Percentiles rank a stretch among this genome's conserved stretches.
phyloP scores from a whole-genome alignment of 2,113 vertebrate genomes.

The Xiphias gladius region DNA sequence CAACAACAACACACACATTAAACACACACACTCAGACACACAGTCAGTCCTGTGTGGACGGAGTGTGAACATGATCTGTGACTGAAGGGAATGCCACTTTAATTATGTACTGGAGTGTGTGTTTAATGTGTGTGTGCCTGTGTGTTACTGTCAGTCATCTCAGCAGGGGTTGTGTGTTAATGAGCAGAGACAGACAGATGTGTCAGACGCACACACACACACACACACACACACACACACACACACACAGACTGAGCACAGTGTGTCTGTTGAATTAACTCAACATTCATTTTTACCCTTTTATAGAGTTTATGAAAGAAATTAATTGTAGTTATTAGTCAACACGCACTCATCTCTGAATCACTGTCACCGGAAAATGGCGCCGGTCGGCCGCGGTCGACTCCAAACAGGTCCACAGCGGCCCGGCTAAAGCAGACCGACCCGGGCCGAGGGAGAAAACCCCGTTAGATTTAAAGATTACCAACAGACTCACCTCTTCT shows the following conservation, averaged over 20 bases:
- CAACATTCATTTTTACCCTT: too few species aligned
- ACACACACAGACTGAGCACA: too few species aligned
- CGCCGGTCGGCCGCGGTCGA: too few species aligned
- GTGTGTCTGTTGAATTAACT: too few species aligned
- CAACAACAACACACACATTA: neutral
- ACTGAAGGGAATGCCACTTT: neutral
- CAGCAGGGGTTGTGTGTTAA: constrained; percentile 13
- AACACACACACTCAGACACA: neutral
- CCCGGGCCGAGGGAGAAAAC: neutral
- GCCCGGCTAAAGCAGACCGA: too few species aligned
- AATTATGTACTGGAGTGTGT: neutral
- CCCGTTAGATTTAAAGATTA: too few species aligned
- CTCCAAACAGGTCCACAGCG: too few species aligned
- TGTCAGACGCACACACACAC: constrained; percentile 19
- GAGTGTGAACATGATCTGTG: neutral
- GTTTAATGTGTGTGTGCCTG: neutral
- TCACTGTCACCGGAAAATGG: too few species aligned
- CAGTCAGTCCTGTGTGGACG: neutral
- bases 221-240: constrained; percentile 13
- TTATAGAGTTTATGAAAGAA: too few species aligned
- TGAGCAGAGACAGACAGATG: constrained; percentile 15
- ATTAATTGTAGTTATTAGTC: too few species aligned
- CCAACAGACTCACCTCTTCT: constrained; percentile 40
- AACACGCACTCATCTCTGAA: too few species aligned
- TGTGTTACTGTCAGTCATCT: neutral